Evolutionary conservation across 92 coral and sea anemone species (phyloP).

Genomic region (Muricea muricata): DNA sequence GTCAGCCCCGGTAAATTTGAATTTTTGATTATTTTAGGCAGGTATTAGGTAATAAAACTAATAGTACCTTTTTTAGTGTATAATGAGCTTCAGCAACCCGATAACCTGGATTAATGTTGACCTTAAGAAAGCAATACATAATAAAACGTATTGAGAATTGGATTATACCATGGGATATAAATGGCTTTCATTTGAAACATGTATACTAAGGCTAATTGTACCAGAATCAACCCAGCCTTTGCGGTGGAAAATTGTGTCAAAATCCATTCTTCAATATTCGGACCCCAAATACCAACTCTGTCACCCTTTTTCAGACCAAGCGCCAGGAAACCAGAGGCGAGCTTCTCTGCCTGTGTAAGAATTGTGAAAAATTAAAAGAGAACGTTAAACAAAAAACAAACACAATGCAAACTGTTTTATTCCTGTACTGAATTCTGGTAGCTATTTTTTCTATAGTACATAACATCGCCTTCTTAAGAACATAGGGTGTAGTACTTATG

Average conservation of each 20-base stretch:
- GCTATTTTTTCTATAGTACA: too few species aligned
- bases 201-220: too few species aligned
- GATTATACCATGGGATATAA: too few species aligned
- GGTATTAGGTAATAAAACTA: background rate
- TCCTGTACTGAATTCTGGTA: too few species aligned
- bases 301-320: slow-evolving; percentile 92
- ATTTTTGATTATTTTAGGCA: too few species aligned
- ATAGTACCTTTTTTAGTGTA: slow-evolving; percentile 88
- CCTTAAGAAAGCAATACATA: slow-evolving; percentile 39
- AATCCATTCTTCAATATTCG: slow-evolving; percentile 94
- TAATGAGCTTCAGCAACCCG: slow-evolving; percentile 87
- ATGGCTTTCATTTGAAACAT: too few species aligned
- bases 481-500: too few species aligned
- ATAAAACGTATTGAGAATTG: too few species aligned
- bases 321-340: slow-evolving; percentile 90
- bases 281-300: slow-evolving; percentile 98
- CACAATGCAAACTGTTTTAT: too few species aligned
- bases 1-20: too few species aligned
- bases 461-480: too few species aligned
- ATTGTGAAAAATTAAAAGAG: background rate
- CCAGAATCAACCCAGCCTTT: slow-evolving; percentile 89
- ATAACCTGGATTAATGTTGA: slow-evolving; percentile 93
- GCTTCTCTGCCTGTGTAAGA: slow-evolving; percentile 79
- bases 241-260: slow-evolving; percentile 98
- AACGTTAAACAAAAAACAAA: too few species aligned